Evolutionary conservation across 2,888 invertebrate genomes (phyloP).

Genomic region (Tubulanus polymorphus): DNA sequence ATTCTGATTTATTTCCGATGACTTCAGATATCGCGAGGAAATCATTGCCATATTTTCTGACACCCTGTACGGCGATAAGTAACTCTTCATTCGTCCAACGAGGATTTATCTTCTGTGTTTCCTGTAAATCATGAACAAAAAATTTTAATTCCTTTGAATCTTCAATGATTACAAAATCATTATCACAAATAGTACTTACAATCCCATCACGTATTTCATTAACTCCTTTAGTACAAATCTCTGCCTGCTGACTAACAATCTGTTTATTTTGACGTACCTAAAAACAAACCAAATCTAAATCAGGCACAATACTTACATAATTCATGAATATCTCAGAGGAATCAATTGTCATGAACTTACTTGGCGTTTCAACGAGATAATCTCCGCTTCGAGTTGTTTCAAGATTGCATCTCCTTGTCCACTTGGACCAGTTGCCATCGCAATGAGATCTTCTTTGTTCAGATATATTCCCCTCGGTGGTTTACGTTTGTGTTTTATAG

Average conservation of each 20-base stretch:
- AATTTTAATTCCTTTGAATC: background rate
- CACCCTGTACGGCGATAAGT: constrained; percentile 81
- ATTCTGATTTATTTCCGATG: constrained; percentile 90
- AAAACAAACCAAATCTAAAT: constrained; percentile 11
- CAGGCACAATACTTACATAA: background rate
- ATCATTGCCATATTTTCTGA: constrained; percentile 68
- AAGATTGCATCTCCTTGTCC: constrained; percentile 79
- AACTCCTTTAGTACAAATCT: constrained; percentile 65
- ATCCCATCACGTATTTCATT: constrained; percentile 62
- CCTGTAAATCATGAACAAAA: constrained; percentile 20
- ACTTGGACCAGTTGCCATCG: constrained; percentile 75
- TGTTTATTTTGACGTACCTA: constrained; percentile 95
- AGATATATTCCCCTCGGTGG: constrained; percentile 96
- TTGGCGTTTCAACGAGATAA: constrained; percentile 91
- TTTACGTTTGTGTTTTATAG: constrained; percentile 62
- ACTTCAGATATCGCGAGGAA: constrained; percentile 92
- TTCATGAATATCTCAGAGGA: background rate
- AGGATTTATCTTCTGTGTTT: constrained; percentile 39
- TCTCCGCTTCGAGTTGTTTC: constrained; percentile 87
- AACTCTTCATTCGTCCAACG: constrained; percentile 88
- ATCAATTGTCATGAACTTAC: constrained; percentile 63
- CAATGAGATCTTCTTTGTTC: constrained; percentile 92
- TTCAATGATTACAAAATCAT: background rate
- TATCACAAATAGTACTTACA: constrained; percentile 25
- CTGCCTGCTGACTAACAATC: constrained; percentile 78